A percentile compares a stretch with the other conserved stretches of the same genome.
Evolutionary conservation across 1,140 invertebrate genomes (phyloP).

Genomic region (Euura lappo): DNA sequence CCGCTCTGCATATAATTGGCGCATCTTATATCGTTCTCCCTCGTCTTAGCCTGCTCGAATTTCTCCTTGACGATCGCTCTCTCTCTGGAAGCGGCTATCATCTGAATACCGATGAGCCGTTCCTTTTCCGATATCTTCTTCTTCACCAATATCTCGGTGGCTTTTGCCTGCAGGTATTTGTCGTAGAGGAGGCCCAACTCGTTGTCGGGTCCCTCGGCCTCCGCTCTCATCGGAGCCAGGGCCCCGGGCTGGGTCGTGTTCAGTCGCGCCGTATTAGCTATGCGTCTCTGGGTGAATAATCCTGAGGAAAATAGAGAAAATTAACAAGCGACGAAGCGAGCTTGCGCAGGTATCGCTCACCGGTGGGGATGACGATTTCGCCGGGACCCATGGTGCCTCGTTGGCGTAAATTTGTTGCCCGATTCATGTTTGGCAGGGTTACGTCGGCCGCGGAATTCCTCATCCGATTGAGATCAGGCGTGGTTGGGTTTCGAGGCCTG

Average conservation of each 20-base stretch:
- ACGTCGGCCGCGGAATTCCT: background rate
- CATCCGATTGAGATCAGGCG: background rate
- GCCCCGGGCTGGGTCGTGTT: background rate
- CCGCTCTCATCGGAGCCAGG: slow-evolving; percentile 5
- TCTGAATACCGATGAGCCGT: slow-evolving; percentile 23
- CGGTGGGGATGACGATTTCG: background rate
- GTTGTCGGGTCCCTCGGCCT: slow-evolving; percentile 23
- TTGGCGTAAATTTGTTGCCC: background rate
- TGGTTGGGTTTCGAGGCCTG: background rate
- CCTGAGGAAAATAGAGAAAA: background rate
- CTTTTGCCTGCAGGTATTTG: slow-evolving; percentile 30
- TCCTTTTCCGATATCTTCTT: slow-evolving; percentile 30
- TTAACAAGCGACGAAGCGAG: background rate
- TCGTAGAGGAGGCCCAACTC: slow-evolving; percentile 38
- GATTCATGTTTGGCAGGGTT: background rate
- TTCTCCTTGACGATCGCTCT: slow-evolving; percentile 27
- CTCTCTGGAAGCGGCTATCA: slow-evolving; percentile 32
- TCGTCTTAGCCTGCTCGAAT: slow-evolving; percentile 30
- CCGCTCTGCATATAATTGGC: slow-evolving; percentile 24
- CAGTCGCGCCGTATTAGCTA: background rate
- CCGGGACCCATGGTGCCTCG: background rate
- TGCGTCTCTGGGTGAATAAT: background rate
- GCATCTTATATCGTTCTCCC: slow-evolving; percentile 25
- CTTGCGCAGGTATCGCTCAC: background rate
- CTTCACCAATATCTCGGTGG: slow-evolving; percentile 30